Percentiles rank a stretch among this genome's conserved stretches.
Conservation (phyloP, 2,888 invertebrate species). For the Melangyna quadrimaculata region DNA sequence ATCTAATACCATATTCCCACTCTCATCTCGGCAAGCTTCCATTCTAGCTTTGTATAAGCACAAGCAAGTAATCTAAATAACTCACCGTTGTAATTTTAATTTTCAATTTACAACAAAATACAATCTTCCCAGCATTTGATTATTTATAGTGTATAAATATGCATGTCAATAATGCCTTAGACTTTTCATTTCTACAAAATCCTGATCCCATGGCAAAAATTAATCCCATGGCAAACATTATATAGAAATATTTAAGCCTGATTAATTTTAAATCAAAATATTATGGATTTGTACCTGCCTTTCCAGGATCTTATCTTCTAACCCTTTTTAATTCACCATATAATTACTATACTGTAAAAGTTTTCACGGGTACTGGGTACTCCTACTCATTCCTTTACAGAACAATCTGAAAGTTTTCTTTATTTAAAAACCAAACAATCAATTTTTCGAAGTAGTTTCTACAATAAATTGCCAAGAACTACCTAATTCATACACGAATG, state of each 20-base stretch:
- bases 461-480: slow-evolving; percentile 4
- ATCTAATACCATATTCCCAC: too few relatives aligned
- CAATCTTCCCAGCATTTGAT: too few relatives aligned
- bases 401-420: neutral
- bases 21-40: too few relatives aligned
- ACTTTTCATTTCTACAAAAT: too few relatives aligned
- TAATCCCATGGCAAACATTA: neutral
- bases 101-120: too few relatives aligned
- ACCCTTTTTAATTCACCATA: neutral
- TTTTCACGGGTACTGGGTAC: neutral
- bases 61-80: too few relatives aligned
- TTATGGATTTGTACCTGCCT: neutral
- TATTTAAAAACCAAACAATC: neutral
- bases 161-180: too few relatives aligned
- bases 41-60: too few relatives aligned
- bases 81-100: too few relatives aligned
- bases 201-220: too few relatives aligned
- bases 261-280: neutral
- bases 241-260: neutral
- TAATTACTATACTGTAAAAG: neutral
- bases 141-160: too few relatives aligned
- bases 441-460: neutral
- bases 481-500: slow-evolving; percentile 1
- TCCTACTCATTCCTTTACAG: too few relatives aligned
- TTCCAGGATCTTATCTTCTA: neutral